These are phyloP conservation scores for Dipodomys stephensi DNA, from an alignment of 2,113 vertebrate genomes.

Conservation along the genomic window DNA sequence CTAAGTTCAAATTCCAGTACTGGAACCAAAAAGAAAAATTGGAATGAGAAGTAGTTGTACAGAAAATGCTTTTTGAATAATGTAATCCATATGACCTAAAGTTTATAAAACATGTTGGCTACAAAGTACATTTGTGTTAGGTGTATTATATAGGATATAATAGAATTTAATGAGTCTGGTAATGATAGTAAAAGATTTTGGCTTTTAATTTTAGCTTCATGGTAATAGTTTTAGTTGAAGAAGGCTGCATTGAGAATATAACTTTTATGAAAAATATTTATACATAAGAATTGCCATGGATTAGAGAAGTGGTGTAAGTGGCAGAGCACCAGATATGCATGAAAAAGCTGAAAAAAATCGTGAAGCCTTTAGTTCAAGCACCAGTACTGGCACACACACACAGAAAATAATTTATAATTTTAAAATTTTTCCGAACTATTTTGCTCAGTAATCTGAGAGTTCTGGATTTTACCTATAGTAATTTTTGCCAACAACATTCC, in stretches of 20 bases:
- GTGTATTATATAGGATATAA: background rate
- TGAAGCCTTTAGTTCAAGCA: too few relatives aligned
- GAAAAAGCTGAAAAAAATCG: too few relatives aligned
- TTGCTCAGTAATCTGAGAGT: slow-evolving; percentile 36
- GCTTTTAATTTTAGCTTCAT: background rate
- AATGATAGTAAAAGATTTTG: background rate
- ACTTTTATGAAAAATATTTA: slow-evolving; percentile 39
- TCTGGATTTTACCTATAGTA: background rate
- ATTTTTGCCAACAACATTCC: slow-evolving; percentile 20
- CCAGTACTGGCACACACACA: too few relatives aligned
- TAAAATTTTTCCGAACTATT: background rate
- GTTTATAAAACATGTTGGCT: background rate
- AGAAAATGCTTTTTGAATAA: slow-evolving; percentile 40
- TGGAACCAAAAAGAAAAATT: too few relatives aligned
- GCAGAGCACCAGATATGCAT: too few relatives aligned
- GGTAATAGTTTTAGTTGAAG: slow-evolving; percentile 34
- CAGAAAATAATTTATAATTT: too few relatives aligned
- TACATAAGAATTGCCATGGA: background rate
- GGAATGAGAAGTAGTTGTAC: slow-evolving; percentile 27
- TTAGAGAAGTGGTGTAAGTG: too few relatives aligned
- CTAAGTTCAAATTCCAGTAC: too few relatives aligned
- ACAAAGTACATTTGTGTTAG: background rate
- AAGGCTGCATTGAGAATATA: background rate
- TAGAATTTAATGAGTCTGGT: background rate
- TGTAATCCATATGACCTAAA: slow-evolving; percentile 1